Conservation (phyloP, 2,888 invertebrate genomes). For the Nomada ferruginata region DNA sequence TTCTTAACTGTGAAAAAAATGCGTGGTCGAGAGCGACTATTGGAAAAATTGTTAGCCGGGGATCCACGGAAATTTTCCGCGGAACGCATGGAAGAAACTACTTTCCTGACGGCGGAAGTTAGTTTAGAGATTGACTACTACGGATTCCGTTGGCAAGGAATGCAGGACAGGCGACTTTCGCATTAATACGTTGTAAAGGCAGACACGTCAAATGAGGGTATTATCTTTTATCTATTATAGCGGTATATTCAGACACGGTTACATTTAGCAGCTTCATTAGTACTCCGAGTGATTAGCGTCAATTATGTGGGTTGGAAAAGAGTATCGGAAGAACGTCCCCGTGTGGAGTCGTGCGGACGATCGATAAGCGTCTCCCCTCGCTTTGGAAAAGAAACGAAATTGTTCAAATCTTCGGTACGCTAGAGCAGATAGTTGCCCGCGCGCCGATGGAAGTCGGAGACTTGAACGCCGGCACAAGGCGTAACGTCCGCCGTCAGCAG, state of each 20-base stretch:
- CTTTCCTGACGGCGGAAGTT: constrained; percentile 16
- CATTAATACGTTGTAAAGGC: constrained; percentile 53
- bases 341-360: constrained; percentile 9
- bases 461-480: constrained; percentile 38
- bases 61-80: not conserved
- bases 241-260: constrained; percentile 73
- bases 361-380: constrained; percentile 25
- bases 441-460: constrained; percentile 36
- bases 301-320: constrained; percentile 58
- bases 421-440: not conserved
- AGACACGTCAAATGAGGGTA: constrained; percentile 75
- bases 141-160: constrained; percentile 46
- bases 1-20: no score
- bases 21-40: no score
- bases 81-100: not conserved
- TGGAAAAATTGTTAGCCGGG: no score
- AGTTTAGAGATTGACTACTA: constrained; percentile 5
- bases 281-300: constrained; percentile 33
- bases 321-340: constrained; percentile 1
- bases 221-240: constrained; percentile 76
- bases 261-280: constrained; percentile 73
- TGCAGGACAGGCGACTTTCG: constrained; percentile 58
- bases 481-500: constrained; percentile 4
- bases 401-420: not conserved
- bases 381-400: not conserved